Base-by-base conservation (phyloP, 2,797 vertebrate species). In the Leptodactylus fallax region DNA sequence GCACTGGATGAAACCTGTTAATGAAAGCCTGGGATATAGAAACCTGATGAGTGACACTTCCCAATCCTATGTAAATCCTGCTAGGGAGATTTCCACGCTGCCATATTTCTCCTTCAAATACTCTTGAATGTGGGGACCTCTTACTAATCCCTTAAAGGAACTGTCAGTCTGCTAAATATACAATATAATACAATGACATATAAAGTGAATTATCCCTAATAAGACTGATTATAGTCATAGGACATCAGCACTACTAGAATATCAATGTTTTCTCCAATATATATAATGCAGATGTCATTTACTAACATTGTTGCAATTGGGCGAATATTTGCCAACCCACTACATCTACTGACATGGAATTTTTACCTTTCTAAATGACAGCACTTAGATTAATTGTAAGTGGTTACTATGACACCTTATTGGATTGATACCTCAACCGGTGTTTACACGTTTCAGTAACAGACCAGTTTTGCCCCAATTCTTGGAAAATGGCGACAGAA, bases 21-120 rank as follows among this genome's bases (percentile, higher is more conserved):
- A 36, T 8, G 23, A 23, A 55, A 85, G 71, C 45, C 83, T 85
- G 23, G 49, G 13, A 27, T 53, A 78, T 53, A 47, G 58, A 51
- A 51, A 74, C 25, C 67, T 9, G 82, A 83, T 84, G 82, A 84
- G 82, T 83, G 82, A 85, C 55, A 63, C 13, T 9, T 77, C 56
- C 12, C 55, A 74, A 74, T 76, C 14, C 36, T 11, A 51, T 14
- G 72, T 13, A 63, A 49, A 65, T 23, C 16, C 36, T 6, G 56
- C 25, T 21, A 7, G 13, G 25, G 10, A 45, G 25, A 36, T 45
- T 61, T 79, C 27, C 27, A 11, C 17, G 36, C 21, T 45, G 51
- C 51, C n/a, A 19, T 61, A 36, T 58, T 6, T 25, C 8, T 49
- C 36, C 8, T 21, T n/a, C 61, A 12, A 45, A 21, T 9, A 19